Evolutionary conservation across 2,113 vertebrate genomes (phyloP).

Genomic region (Rostratula benghalensis): DNA sequence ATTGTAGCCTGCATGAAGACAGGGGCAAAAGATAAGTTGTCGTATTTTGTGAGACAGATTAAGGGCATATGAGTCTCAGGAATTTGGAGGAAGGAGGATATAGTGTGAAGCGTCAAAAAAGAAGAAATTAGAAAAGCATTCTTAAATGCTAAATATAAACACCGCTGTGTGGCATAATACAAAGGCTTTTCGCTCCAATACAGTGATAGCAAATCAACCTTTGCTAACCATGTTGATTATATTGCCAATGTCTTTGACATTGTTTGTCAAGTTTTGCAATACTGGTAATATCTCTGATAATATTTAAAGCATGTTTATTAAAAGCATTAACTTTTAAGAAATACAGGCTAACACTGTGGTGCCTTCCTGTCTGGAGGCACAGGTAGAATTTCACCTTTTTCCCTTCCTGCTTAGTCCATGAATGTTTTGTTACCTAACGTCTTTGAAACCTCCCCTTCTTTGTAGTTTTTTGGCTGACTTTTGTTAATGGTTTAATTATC

Average conservation of each 20-base stretch:
- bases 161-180: neutral
- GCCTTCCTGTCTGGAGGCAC: neutral
- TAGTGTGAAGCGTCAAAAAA: neutral
- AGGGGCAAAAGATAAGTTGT: neutral
- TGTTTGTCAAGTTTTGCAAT: neutral
- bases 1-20: neutral
- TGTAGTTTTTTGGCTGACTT: neutral
- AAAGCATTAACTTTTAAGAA: neutral
- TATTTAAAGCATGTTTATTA: neutral
- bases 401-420: neutral
- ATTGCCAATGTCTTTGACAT: neutral
- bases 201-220: neutral
- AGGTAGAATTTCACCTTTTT: neutral
- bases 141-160: neutral
- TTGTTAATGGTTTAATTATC: neutral
- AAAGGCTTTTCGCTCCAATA: neutral
- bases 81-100: neutral
- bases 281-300: neutral
- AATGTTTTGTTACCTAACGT: neutral
- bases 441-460: neutral
- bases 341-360: accelerated
- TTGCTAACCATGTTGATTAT: neutral
- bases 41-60: neutral
- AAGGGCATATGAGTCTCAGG: neutral
- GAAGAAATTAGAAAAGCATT: neutral